Percentiles rank a stretch among this genome's conserved stretches.
Evolutionary conservation across 2,797 vertebrate species (phyloP).

Genomic region (Coreius guichenoti): DNA sequence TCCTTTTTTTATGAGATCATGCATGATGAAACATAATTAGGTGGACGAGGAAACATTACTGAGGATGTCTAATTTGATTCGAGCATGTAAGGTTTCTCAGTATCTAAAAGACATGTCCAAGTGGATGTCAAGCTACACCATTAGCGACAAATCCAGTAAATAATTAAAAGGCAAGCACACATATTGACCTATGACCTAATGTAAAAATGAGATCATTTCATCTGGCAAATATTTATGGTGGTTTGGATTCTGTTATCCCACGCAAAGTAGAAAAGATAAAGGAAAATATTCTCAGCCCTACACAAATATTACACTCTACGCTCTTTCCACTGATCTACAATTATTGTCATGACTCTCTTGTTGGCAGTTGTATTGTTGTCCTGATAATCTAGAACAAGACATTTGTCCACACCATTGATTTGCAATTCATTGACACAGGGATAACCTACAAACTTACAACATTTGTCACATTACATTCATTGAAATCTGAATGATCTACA

Average conservation of each 20-base stretch:
- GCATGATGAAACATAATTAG: not conserved
- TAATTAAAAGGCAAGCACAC: not conserved
- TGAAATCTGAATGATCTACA: not conserved
- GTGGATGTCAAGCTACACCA: not conserved
- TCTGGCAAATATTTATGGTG: slow-evolving; percentile 5
- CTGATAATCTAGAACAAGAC: not conserved
- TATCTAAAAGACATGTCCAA: not conserved
- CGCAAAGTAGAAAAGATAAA: not conserved
- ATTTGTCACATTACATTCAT: not conserved
- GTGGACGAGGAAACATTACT: not conserved
- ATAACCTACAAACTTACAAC: not conserved
- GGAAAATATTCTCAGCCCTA: not conserved
- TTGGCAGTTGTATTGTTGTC: not conserved
- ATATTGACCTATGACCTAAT: not conserved
- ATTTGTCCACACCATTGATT: not conserved
- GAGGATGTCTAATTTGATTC: not conserved
- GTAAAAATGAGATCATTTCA: not conserved
- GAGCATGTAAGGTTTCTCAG: not conserved
- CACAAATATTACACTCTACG: not conserved
- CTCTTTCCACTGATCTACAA: not conserved
- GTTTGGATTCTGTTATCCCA: not conserved
- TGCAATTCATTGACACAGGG: not conserved
- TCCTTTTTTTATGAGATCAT: slow-evolving; percentile 11
- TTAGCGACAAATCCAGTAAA: not conserved
- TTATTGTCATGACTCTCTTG: not conserved